phyloP scores from a whole-genome alignment of 2,888 invertebrate genomes.

The Drosophila testacea region DNA sequence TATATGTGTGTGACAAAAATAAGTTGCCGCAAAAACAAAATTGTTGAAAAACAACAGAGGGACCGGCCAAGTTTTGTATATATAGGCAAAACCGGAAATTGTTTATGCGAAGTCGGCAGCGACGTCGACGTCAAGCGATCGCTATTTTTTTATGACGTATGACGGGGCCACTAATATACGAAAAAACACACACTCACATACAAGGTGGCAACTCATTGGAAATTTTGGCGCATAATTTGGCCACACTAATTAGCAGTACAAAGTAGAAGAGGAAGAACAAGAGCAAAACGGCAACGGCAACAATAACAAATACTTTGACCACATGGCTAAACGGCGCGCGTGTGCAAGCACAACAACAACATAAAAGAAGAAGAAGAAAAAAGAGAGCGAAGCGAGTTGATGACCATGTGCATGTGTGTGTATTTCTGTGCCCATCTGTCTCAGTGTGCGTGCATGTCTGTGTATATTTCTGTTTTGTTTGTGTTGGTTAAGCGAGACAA shows the following conservation, averaged over 20 bases:
- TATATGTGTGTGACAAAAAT: slow-evolving; percentile 68
- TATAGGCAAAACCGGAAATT: slow-evolving; percentile 73
- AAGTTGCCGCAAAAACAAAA: slow-evolving; percentile 70
- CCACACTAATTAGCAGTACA: slow-evolving; percentile 73
- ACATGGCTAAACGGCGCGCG: slow-evolving; percentile 68
- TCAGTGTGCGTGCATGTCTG: slow-evolving; percentile 8
- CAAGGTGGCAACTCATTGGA: slow-evolving; percentile 59
- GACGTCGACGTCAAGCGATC: slow-evolving; percentile 44
- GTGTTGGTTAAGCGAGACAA: slow-evolving; percentile 67
- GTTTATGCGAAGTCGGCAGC: slow-evolving; percentile 66
- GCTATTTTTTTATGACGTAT: slow-evolving; percentile 75
- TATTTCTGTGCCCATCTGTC: slow-evolving; percentile 9
- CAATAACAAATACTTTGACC: slow-evolving; percentile 59
- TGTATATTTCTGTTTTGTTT: slow-evolving; percentile 17
- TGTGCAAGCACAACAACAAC: slow-evolving; percentile 48
- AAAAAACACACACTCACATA: slow-evolving; percentile 15
- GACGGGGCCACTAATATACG: slow-evolving; percentile 19
- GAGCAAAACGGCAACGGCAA: slow-evolving; percentile 24
- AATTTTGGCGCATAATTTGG: slow-evolving; percentile 74
- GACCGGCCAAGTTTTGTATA: slow-evolving; percentile 59
- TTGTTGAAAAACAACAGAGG: slow-evolving; percentile 61
- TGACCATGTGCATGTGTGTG: slow-evolving; percentile 39
- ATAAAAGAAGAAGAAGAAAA: neutral
- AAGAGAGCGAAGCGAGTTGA: slow-evolving; percentile 51
- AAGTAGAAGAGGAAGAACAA: slow-evolving; percentile 39